Percentiles rank a stretch among this genome's conserved stretches.
Evolutionary conservation across 2,797 vertebrate genomes (phyloP).

Genomic region (Squalus acanthias): DNA sequence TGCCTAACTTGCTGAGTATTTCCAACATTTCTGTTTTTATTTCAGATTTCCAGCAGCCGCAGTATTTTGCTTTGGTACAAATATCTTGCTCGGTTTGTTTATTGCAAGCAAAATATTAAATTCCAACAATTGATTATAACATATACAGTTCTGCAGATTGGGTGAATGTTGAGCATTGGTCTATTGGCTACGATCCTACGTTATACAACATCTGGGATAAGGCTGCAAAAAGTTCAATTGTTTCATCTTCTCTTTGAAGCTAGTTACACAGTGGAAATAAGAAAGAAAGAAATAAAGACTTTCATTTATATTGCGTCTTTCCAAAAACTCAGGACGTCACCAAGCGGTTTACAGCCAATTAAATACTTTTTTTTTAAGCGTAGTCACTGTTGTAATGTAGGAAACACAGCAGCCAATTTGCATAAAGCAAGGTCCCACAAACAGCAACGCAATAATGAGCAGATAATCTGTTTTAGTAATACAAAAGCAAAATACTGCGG

Average conservation of each 20-base stretch:
- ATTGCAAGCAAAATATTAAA: conserved; percentile 29
- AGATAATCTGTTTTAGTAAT: neutral
- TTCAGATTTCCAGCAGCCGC: too few relatives aligned
- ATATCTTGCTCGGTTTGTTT: neutral
- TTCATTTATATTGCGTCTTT: neutral
- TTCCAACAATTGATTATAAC: conserved; percentile 16
- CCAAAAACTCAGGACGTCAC: neutral
- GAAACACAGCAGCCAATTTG: neutral
- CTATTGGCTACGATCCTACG: neutral
- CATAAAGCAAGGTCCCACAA: neutral
- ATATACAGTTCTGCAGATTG: neutral
- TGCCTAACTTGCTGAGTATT: too few relatives aligned
- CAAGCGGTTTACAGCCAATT: neutral
- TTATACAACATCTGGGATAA: neutral
- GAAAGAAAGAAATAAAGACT: neutral
- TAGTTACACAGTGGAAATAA: neutral
- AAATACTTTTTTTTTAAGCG: neutral
- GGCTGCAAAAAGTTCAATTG: neutral
- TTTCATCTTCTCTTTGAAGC: conserved; percentile 9
- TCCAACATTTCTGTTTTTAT: too few relatives aligned
- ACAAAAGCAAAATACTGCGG: too few relatives aligned
- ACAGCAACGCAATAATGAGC: neutral
- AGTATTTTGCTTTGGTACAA: neutral
- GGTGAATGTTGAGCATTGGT: neutral
- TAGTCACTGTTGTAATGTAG: too few relatives aligned